A percentile compares a stretch with the other conserved stretches of the same genome.
These are phyloP conservation scores for Malurus splendens DNA, from an alignment of 2,797 vertebrate species.

Conservation along the genomic window DNA sequence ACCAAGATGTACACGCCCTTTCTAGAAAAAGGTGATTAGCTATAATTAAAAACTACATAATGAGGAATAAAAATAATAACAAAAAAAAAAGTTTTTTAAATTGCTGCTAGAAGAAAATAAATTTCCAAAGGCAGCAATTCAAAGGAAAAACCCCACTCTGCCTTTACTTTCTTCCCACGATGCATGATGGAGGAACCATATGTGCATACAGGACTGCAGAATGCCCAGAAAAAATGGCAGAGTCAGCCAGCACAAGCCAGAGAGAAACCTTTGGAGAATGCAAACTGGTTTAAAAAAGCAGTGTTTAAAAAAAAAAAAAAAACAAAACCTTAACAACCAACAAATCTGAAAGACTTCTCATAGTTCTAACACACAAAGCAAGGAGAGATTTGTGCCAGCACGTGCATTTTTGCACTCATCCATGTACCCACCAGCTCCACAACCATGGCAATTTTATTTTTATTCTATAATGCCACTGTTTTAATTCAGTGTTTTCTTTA, in stretches of 20 bases:
- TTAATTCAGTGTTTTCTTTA: background rate
- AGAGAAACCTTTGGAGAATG: background rate
- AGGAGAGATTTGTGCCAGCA: background rate
- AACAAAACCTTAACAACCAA: background rate
- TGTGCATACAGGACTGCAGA: background rate
- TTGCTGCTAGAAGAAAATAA: background rate
- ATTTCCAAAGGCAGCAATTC: background rate
- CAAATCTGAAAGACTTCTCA: background rate
- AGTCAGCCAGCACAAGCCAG: background rate
- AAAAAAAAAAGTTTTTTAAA: background rate
- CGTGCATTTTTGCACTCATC: background rate
- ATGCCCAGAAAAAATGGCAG: background rate
- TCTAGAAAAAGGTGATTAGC: background rate
- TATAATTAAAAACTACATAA: background rate
- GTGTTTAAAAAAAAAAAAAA: background rate
- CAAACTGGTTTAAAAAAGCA: background rate
- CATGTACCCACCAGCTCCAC: background rate
- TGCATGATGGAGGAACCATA: background rate
- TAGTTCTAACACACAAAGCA: background rate
- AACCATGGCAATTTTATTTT: background rate
- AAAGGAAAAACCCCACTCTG: background rate
- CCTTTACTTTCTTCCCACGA: background rate
- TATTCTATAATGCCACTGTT: background rate
- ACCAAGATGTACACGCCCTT: background rate
- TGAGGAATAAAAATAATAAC: background rate